phyloP scores from a whole-genome alignment of 1,140 invertebrate genomes.

The Polypedilum vanderplanki region DNA sequence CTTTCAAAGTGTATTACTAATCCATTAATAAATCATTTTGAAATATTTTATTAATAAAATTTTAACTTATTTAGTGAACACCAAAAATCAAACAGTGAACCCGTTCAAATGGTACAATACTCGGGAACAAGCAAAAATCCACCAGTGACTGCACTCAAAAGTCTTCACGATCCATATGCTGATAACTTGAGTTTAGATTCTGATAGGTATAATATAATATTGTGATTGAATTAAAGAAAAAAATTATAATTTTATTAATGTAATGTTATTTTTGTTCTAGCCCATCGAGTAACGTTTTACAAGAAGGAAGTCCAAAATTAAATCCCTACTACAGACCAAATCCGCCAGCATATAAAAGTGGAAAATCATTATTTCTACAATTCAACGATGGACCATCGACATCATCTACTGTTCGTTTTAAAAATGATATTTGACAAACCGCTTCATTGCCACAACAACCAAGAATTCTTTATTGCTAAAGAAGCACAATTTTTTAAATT shows the following conservation, averaged over 20 bases:
- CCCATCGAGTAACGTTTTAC: conserved; percentile 41
- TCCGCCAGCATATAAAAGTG: conserved; percentile 40
- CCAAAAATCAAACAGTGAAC: conserved; percentile 29
- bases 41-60: too few relatives aligned
- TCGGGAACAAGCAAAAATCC: conserved; percentile 39
- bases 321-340: conserved; percentile 41
- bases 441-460: neutral
- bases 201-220: conserved; percentile 39
- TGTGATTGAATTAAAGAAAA: neutral
- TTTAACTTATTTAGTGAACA: neutral
- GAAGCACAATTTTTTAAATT: neutral
- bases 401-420: conserved; percentile 35
- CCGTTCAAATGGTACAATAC: conserved; percentile 44
- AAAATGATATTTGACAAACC: conserved; percentile 42
- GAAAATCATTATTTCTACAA: neutral
- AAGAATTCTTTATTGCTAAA: conserved; percentile 24
- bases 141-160: conserved; percentile 40
- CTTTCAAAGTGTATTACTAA: too few relatives aligned
- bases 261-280: conserved; percentile 32
- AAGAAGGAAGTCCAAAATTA: conserved; percentile 35
- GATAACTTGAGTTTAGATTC: conserved; percentile 41
- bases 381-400: neutral
- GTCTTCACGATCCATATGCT: conserved; percentile 41
- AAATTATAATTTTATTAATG: neutral
- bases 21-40: too few relatives aligned